Evolutionary conservation across 2,888 invertebrate genomes (phyloP).

Genomic region (Therioaphis trifolii): DNA sequence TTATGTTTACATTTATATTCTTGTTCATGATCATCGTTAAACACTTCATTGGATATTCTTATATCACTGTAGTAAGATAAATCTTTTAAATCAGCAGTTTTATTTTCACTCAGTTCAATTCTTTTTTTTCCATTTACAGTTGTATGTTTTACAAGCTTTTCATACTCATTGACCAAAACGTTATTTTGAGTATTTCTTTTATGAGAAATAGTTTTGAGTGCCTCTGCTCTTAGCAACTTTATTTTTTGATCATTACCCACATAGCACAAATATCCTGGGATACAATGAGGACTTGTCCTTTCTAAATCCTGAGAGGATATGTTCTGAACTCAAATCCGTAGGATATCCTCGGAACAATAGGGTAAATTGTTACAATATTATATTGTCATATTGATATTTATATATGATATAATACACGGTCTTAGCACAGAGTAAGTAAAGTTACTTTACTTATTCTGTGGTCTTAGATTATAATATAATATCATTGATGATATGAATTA

Average conservation of each 20-base stretch:
- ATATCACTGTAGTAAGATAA: not conserved
- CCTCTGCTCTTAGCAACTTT: slow-evolving; percentile 47
- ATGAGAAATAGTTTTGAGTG: slow-evolving; percentile 32
- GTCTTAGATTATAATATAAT: too few relatives aligned
- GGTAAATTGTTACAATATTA: too few relatives aligned
- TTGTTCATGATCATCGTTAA: not conserved
- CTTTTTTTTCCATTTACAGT: slow-evolving; percentile 19
- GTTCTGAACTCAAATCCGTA: too few relatives aligned
- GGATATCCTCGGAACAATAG: too few relatives aligned
- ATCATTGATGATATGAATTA: too few relatives aligned
- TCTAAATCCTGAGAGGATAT: too few relatives aligned
- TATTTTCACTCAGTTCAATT: not conserved
- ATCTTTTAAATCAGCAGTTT: not conserved
- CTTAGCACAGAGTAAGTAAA: too few relatives aligned
- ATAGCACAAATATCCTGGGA: too few relatives aligned
- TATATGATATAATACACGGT: too few relatives aligned
- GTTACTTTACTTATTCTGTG: too few relatives aligned
- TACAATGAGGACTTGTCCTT: too few relatives aligned
- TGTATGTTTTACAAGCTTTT: not conserved
- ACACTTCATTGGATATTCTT: not conserved
- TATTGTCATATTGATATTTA: too few relatives aligned
- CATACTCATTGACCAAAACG: not conserved
- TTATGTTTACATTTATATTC: not conserved
- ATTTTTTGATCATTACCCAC: slow-evolving; percentile 52
- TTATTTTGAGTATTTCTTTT: not conserved